Base-by-base conservation (phyloP, 2,797 vertebrate species). In the Novumbra hubbsi region DNA sequence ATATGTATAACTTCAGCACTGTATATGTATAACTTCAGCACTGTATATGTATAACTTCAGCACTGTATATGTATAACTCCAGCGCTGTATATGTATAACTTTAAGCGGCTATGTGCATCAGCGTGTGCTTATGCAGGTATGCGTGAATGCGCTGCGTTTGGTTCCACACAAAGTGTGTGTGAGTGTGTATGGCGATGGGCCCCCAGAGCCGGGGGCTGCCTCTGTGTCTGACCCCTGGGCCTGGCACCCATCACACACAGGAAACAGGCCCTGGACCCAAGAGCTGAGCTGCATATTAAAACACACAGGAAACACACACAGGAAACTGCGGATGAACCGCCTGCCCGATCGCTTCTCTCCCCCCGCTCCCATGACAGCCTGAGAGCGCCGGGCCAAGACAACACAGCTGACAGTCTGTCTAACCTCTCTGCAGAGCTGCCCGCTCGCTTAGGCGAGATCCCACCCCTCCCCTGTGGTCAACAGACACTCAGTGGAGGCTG, bases 191-290 rank as follows among this genome's bases (percentile, higher is more conserved):
- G 73, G 63, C 48, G 38, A 14, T 72, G 30, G 67, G 73, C 17
- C 71, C 71, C 63, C 65, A 57, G 45, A 49, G 71, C 34, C 30
- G 27, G 45, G 48, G 67, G 70, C 30, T 88, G 85, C 81, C 78
- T 85, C 76, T 81, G 68, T 82, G 81, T 80, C 69, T 67, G 83
- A 83, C 76, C 80, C 80, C 73, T 50, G 77, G 85, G 85, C 86
- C 91, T 91, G 90, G 91, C 86, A 92, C 90, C 90, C 91, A 90
- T 91, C 91, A 92, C 83, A 88, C 88, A 88, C 89, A 91, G 91
- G 92, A 92, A 91, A 88, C 91, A 89, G 88, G 81, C 87, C 81
- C 84, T 80, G 84, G 68, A 86, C 85, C 55, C 21, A 24, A 60
- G 55, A 60, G 55, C 79, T 84, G 83, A 87, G 84, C 81, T 88